Evolutionary conservation across 2,888 invertebrate species (phyloP).

Genomic region (Ichneumoninae sp.): DNA sequence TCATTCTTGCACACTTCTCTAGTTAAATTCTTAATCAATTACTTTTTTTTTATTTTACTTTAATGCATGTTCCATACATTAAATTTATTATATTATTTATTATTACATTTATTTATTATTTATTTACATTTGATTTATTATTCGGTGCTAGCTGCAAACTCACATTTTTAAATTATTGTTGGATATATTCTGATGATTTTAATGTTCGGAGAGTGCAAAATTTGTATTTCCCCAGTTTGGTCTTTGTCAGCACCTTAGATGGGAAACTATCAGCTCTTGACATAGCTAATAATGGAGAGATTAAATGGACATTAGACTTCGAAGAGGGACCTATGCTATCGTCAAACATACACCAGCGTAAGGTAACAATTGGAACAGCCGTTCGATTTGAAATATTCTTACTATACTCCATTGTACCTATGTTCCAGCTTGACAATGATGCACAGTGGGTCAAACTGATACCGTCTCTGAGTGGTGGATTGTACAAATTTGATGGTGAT

Average conservation of each 20-base stretch:
- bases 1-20: background rate
- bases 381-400: constrained; percentile 27
- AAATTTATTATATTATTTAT: background rate
- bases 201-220: background rate
- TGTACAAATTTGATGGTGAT: constrained; percentile 96
- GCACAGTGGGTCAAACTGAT: constrained; percentile 95
- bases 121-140: background rate
- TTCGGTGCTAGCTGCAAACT: background rate
- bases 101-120: no score
- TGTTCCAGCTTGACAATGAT: constrained; percentile 90
- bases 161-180: background rate
- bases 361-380: constrained; percentile 85
- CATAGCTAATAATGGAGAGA: constrained; percentile 87
- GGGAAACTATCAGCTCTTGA: constrained; percentile 94
- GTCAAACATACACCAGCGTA: constrained; percentile 94
- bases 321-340: constrained; percentile 91
- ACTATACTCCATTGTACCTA: background rate
- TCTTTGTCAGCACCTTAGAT: constrained; percentile 96
- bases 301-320: constrained; percentile 93
- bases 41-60: background rate
- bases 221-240: constrained; percentile 86
- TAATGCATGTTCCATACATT: background rate
- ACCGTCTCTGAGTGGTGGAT: constrained; percentile 95
- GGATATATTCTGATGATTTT: background rate
- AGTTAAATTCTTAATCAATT: background rate